Conservation (phyloP, 2,797 vertebrate genomes). For the Sphaeramia orbicularis region DNA sequence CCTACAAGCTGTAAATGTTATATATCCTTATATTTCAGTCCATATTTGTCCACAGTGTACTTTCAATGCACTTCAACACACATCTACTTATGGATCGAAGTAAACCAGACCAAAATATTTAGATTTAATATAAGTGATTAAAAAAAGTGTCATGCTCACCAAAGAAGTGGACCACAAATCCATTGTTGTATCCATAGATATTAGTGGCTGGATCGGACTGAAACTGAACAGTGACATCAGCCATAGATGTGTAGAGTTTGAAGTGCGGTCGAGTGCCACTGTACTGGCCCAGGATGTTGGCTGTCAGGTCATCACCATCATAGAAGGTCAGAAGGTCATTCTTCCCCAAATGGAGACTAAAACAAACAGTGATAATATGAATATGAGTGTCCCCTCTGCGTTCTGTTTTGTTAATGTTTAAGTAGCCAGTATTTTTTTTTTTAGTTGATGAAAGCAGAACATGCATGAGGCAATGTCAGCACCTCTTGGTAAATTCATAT, state of each 20-base stretch:
- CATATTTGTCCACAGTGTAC: too few species aligned
- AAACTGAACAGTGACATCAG: slow-evolving; percentile 96
- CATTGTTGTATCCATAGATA: slow-evolving; percentile 92
- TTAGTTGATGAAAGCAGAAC: slow-evolving; percentile 44
- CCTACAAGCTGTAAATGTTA: too few species aligned
- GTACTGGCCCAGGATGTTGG: slow-evolving; percentile 96
- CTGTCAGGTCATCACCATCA: slow-evolving; percentile 95
- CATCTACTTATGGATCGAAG: too few species aligned
- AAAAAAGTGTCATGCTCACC: slow-evolving; percentile 80
- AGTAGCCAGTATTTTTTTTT: slow-evolving; percentile 10
- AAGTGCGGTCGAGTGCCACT: slow-evolving; percentile 89
- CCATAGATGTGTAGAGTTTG: slow-evolving; percentile 94
- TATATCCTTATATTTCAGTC: too few species aligned
- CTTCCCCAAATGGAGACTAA: slow-evolving; percentile 89
- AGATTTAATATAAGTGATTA: background rate
- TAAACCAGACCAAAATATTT: background rate
- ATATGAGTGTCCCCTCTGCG: background rate
- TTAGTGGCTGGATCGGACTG: slow-evolving; percentile 95
- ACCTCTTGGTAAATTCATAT: slow-evolving; percentile 57
- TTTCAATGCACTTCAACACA: too few species aligned
- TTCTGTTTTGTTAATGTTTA: slow-evolving; percentile 3
- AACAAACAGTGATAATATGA: background rate
- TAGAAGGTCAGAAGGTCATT: slow-evolving; percentile 96
- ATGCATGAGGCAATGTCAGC: slow-evolving; percentile 53
- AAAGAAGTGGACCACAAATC: slow-evolving; percentile 96